Base-by-base conservation (phyloP, 2,888 invertebrate genomes). In the Apodemia arnacis region DNA sequence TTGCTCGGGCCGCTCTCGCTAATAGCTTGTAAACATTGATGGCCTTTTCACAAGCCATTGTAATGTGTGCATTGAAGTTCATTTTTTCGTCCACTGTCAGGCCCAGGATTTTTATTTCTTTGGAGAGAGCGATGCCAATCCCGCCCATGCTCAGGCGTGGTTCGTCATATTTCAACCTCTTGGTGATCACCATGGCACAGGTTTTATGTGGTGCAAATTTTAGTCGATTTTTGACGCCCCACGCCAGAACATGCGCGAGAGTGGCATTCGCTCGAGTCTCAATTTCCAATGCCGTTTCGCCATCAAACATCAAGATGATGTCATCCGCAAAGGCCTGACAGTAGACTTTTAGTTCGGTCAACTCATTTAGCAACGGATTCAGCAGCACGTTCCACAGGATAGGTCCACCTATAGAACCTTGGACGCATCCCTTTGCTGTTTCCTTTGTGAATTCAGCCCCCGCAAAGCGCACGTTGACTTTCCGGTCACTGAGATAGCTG, bases 1-100 rank as follows among this genome's bases (percentile, higher is more conserved):
- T 87, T 1, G 81, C 44, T 13, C 38, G 73, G 1, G 79, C 82
- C 11, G 78, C 24, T 6, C 79, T 27, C 1, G 80, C 66, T 5
- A 87, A 72, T 18, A 75, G 79, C 59, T 87, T 87, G 18, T 91
- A 85, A 0, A 87, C 81, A 11, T 84, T 66, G 8, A 82, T 69
- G 3, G 87, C 81, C 59, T 83, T 88, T 27, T 70, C 81, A 38
- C 85, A 86, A 6, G 54, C 27, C 4, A 34, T 27, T 0, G 38
- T 1, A 8, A 82, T n/a, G n/a, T 86, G 83, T 0, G 73, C 18
- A n/a, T 83, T 76, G 13, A 86, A 83, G 1, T 69, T 83, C 1
- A 86, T 59, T 15, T 83, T 81, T 2, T 66, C 18, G 34, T 86
- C 83, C 5, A 86, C 54, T 3, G 21, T 83, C 10, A 86, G 31